A percentile compares a stretch with the other conserved stretches of the same genome.
These are phyloP conservation scores for Fregetta grallaria DNA, from an alignment of 2,113 vertebrate genomes.

Conservation along the genomic window DNA sequence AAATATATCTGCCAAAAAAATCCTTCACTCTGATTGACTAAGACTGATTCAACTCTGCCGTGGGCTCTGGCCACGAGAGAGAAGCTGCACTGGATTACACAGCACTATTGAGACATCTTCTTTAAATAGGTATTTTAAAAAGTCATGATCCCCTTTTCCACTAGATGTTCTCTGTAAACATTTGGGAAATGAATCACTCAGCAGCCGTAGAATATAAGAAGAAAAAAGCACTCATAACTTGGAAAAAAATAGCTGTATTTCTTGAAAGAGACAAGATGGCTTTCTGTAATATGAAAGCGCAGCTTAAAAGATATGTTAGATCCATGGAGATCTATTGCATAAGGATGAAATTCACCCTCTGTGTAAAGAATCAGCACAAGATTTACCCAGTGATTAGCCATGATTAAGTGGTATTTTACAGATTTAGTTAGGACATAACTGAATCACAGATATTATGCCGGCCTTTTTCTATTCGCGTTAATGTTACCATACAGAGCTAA, in stretches of 20 bases:
- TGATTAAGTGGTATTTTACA: neutral
- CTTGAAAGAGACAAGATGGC: neutral
- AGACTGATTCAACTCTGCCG: neutral
- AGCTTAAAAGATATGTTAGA: neutral
- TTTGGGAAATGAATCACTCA: constrained; percentile 47
- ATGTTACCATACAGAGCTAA: neutral
- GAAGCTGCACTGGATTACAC: constrained; percentile 33
- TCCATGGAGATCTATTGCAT: neutral
- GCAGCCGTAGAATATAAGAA: neutral
- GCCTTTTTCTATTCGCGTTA: neutral
- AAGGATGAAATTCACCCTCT: neutral
- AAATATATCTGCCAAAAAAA: neutral
- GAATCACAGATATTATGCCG: neutral
- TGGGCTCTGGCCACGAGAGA: neutral
- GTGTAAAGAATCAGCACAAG: neutral
- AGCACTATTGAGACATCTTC: constrained; percentile 22
- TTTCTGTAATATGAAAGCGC: neutral
- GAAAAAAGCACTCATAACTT: neutral
- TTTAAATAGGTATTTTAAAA: constrained; percentile 57
- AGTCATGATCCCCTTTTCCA: constrained; percentile 49
- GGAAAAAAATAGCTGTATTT: neutral
- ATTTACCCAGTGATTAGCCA: neutral
- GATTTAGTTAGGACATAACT: neutral
- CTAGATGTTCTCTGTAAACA: constrained; percentile 48
- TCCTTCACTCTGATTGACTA: neutral